phyloP scores from a whole-genome alignment of 1,140 invertebrate species.

The Whitmania pigra region DNA sequence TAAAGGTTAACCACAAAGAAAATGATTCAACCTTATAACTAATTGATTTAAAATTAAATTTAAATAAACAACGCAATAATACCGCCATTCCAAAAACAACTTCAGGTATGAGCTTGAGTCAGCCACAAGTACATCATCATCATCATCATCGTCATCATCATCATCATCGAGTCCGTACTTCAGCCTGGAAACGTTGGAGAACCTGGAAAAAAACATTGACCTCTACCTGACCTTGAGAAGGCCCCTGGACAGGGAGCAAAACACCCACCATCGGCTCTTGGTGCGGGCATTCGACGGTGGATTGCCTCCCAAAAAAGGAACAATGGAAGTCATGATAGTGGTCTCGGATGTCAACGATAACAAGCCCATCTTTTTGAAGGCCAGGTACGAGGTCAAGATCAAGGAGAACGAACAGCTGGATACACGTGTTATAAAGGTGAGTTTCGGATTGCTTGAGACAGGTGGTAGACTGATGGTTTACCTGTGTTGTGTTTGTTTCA shows the following conservation, averaged over 20 bases:
- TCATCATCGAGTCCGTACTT: neutral
- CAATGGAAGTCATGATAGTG: constrained; percentile 55
- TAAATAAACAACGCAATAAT: neutral
- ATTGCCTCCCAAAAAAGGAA: constrained; percentile 51
- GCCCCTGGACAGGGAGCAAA: neutral
- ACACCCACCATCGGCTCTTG: constrained; percentile 28
- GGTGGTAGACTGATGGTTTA: neutral
- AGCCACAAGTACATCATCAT: neutral
- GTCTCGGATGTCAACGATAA: constrained; percentile 40
- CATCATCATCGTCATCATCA: neutral
- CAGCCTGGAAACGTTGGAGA: neutral
- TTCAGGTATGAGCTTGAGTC: neutral
- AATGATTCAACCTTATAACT: too few species aligned
- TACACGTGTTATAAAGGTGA: constrained; percentile 12
- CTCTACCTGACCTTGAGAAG: neutral
- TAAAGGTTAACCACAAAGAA: too few species aligned
- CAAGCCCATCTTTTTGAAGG: constrained; percentile 14
- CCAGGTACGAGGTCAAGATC: constrained; percentile 2
- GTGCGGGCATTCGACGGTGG: constrained; percentile 26
- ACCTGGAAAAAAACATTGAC: neutral
- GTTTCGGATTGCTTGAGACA: constrained; percentile 6
- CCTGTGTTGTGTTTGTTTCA: too few species aligned
- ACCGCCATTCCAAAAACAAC: neutral
- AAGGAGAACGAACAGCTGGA: constrained; percentile 7
- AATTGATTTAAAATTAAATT: neutral